phyloP scores from a whole-genome alignment of 1,140 invertebrate species.

The Hyphantria cunea region DNA sequence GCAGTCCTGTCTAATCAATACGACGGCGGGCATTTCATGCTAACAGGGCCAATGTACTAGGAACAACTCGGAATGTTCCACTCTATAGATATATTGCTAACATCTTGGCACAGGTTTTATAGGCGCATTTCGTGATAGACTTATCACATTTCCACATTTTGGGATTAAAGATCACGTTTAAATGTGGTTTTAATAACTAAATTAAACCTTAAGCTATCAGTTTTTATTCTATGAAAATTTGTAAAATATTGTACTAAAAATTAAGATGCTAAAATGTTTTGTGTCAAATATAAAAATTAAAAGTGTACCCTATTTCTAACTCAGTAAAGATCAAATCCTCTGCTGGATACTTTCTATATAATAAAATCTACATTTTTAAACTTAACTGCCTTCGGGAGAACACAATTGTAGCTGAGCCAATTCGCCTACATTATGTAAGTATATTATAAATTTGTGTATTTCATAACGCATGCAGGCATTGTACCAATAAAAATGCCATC shows the following conservation, averaged over 20 bases:
- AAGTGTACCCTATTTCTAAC: too few relatives aligned
- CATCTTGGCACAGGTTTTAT: constrained; percentile 36
- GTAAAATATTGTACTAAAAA: too few relatives aligned
- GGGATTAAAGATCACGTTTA: constrained; percentile 17
- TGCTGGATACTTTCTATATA: too few relatives aligned
- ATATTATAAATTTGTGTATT: constrained; percentile 4
- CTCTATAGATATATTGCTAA: constrained; percentile 38
- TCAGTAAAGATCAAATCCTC: too few relatives aligned
- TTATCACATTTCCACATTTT: constrained; percentile 31
- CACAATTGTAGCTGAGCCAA: constrained; percentile 8
- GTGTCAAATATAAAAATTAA: too few relatives aligned
- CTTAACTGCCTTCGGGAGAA: too few relatives aligned
- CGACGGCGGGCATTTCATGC: constrained; percentile 53
- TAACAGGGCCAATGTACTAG: constrained; percentile 61
- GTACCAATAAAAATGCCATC: constrained; percentile 28
- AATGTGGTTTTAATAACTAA: too few relatives aligned
- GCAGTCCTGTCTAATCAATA: constrained; percentile 73
- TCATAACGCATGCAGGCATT: constrained; percentile 11
- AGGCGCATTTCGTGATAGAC: constrained; percentile 21
- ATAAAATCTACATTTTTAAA: too few relatives aligned
- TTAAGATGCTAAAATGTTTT: too few relatives aligned
- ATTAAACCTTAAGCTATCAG: too few relatives aligned
- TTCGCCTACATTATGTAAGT: constrained; percentile 11
- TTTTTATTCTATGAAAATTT: too few relatives aligned
- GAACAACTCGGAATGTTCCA: constrained; percentile 46